Percentiles rank a stretch among this genome's conserved stretches.
phyloP scores from a whole-genome alignment of 2,113 vertebrate genomes.

The Sturnira hondurensis region DNA sequence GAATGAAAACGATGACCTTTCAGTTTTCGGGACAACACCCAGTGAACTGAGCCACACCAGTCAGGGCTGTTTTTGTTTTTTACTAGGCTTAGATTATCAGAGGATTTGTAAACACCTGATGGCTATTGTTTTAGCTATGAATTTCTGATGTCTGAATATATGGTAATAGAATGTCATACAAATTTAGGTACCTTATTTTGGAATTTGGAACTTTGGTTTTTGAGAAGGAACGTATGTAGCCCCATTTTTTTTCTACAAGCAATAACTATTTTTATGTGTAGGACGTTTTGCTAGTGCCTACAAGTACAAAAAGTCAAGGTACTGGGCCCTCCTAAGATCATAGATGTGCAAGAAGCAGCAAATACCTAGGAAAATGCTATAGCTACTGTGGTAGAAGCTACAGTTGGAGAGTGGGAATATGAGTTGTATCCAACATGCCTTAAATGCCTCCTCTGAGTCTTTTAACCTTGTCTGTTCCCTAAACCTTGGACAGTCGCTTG shows the following conservation, averaged over 20 bases:
- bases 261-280: background rate
- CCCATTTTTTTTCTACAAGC: background rate
- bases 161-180: background rate
- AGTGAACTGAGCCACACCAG: too few species aligned
- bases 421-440: background rate
- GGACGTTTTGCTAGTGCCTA: background rate
- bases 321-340: background rate
- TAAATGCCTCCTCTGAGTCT: background rate
- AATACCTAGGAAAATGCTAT: background rate
- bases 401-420: accelerated
- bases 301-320: background rate
- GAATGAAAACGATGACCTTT: too few species aligned
- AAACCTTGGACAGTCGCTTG: background rate
- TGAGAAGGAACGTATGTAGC: background rate
- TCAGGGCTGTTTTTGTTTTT: background rate
- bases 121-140: background rate
- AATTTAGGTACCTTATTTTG: constrained; percentile 9
- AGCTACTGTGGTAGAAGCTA: background rate
- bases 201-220: background rate
- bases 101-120: background rate
- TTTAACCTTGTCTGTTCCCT: background rate
- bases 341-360: background rate
- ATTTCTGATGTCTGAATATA: background rate
- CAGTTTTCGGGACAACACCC: too few species aligned
- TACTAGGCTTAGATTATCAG: background rate